Evolutionary conservation across 2,113 vertebrate species (phyloP).

Genomic region (Chascanopsetta lugubris): DNA sequence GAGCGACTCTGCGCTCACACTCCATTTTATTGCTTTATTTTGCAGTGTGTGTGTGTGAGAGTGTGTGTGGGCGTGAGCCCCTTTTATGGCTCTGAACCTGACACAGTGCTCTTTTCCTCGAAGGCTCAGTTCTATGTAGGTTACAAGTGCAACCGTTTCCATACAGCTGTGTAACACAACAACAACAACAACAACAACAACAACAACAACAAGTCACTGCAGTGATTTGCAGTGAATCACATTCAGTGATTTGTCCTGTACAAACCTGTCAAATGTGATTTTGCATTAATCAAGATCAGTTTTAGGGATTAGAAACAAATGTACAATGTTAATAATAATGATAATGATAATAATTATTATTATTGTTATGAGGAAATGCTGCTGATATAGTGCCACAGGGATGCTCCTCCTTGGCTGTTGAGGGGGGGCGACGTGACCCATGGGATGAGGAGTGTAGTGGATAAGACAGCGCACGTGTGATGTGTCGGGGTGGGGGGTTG

Average conservation of each 20-base stretch:
- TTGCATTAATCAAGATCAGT: not conserved
- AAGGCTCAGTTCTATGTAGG: slow-evolving; percentile 62
- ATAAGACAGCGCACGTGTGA: not conserved
- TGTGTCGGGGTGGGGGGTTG: too few relatives aligned
- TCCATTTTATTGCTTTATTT: slow-evolving; percentile 54
- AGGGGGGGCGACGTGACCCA: not conserved
- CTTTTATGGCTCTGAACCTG: slow-evolving; percentile 61
- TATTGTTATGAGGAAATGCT: slow-evolving; percentile 36
- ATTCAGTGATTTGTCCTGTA: not conserved
- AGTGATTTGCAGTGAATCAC: too few relatives aligned
- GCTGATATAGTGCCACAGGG: slow-evolving; percentile 28
- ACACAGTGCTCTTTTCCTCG: slow-evolving; percentile 62
- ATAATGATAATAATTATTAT: too few relatives aligned
- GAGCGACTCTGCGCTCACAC: slow-evolving; percentile 28
- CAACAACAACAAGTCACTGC: not conserved
- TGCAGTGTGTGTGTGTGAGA: slow-evolving; percentile 41
- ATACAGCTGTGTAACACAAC: slow-evolving; percentile 10
- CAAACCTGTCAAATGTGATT: not conserved
- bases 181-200: too few relatives aligned
- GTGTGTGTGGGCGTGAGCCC: slow-evolving; percentile 43
- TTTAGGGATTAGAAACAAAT: not conserved
- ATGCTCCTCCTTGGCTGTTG: slow-evolving; percentile 5
- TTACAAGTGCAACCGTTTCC: slow-evolving; percentile 28
- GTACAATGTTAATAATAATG: too few relatives aligned
- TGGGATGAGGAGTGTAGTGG: slow-evolving; percentile 2